Conservation (phyloP, 2,113 vertebrate genomes). For the Melanocharis versteri region DNA sequence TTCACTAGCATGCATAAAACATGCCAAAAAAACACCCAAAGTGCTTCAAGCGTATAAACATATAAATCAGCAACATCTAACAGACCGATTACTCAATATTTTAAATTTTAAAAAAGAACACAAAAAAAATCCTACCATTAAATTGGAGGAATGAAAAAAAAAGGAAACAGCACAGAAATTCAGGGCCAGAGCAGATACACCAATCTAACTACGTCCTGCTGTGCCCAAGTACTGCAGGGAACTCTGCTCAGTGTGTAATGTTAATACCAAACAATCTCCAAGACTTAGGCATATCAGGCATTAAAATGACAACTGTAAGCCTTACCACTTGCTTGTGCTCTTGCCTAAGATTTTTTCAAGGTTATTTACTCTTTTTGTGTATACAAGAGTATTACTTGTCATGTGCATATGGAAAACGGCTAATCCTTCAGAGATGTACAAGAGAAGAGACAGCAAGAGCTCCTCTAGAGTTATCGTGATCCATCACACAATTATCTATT, state of each 20-base stretch:
- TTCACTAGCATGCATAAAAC: background rate
- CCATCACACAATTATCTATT: slow-evolving; percentile 33
- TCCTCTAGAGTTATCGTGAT: slow-evolving; percentile 12
- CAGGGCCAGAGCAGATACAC: background rate
- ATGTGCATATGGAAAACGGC: background rate
- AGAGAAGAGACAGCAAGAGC: background rate
- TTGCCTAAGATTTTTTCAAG: slow-evolving; percentile 8
- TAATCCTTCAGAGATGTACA: background rate
- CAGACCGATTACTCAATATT: background rate
- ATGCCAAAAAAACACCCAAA: background rate
- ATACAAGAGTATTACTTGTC: background rate
- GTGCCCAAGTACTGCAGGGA: background rate
- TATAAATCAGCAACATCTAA: background rate
- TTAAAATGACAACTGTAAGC: background rate
- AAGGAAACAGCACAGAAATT: background rate
- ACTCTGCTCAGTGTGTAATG: background rate
- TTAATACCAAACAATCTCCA: background rate
- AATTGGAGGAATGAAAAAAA: background rate
- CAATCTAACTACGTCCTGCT: background rate
- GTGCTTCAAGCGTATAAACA: background rate
- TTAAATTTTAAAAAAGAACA: background rate
- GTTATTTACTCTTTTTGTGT: background rate
- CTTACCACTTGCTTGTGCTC: background rate
- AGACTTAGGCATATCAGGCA: background rate
- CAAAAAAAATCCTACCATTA: background rate